phyloP scores from a whole-genome alignment of 2,797 vertebrate genomes.

The Gila robusta region DNA sequence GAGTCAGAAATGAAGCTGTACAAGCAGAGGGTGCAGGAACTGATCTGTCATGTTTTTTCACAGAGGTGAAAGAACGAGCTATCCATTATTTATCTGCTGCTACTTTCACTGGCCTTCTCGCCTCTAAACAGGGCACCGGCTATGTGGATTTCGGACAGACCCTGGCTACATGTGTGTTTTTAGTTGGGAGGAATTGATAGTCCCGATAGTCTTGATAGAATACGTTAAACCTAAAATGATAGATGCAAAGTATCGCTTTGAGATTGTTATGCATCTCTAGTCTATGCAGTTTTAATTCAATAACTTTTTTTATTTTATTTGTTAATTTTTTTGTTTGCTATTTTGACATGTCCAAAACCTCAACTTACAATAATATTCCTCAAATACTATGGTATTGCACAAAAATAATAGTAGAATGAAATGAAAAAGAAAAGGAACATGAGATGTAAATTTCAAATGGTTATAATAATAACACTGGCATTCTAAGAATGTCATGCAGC shows the following conservation, averaged over 20 bases:
- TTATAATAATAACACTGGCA: not conserved
- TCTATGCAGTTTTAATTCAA: not conserved
- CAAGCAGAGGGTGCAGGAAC: slow-evolving; percentile 64
- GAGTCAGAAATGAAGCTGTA: slow-evolving; percentile 67
- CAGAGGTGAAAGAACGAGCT: slow-evolving; percentile 43
- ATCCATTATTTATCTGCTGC: slow-evolving; percentile 67
- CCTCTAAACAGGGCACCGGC: not conserved
- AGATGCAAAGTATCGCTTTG: not conserved
- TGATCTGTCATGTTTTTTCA: slow-evolving; percentile 67
- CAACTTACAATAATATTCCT: not conserved
- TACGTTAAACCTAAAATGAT: not conserved
- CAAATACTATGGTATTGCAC: not conserved
- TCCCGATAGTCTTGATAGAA: slow-evolving; percentile 43
- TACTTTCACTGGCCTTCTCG: slow-evolving; percentile 14
- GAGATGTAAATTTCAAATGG: not conserved
- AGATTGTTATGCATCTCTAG: not conserved
- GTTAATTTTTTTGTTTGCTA: not conserved
- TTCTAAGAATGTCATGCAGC: not conserved
- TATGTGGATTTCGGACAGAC: slow-evolving; percentile 31
- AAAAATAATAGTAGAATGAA: not conserved
- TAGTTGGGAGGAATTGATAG: slow-evolving; percentile 38
- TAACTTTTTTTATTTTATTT: not conserved
- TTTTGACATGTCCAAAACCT: not conserved
- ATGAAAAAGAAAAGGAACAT: not conserved
- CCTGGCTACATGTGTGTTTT: not conserved